These are phyloP conservation scores for Dissostichus mawsoni DNA, from an alignment of 2,113 vertebrate genomes.

Conservation along the genomic window DNA sequence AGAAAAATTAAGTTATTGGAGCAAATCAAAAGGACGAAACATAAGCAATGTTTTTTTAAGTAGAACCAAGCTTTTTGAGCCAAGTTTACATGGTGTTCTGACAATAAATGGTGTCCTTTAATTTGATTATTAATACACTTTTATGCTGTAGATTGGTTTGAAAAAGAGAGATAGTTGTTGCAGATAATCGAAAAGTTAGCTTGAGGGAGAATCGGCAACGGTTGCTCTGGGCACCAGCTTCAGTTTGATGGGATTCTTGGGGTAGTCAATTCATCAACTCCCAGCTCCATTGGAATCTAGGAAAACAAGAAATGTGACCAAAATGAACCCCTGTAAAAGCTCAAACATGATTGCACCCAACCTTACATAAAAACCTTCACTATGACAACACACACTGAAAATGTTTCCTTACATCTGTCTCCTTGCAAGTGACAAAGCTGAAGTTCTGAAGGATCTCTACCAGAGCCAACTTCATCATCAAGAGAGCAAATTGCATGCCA, in stretches of 20 bases:
- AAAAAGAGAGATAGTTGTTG: neutral
- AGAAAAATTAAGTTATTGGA: neutral
- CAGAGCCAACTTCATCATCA: constrained; percentile 75
- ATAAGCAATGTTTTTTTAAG: neutral
- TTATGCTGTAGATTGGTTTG: neutral
- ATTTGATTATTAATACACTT: neutral
- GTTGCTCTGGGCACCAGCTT: constrained; percentile 74
- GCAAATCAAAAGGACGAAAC: neutral
- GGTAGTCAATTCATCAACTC: constrained; percentile 43
- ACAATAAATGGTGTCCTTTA: neutral
- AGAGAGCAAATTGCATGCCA: constrained; percentile 83
- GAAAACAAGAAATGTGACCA: neutral
- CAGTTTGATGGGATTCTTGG: constrained; percentile 79
- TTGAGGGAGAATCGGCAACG: neutral
- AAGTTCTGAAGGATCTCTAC: constrained; percentile 80
- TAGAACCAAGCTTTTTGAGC: neutral
- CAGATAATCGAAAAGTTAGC: constrained; percentile 1
- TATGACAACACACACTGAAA: neutral
- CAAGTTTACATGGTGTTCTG: neutral
- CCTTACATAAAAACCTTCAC: neutral
- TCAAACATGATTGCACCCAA: neutral
- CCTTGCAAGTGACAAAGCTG: constrained; percentile 81
- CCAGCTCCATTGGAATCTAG: constrained; percentile 80
- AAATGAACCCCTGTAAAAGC: neutral
- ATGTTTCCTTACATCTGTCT: constrained; percentile 75